Conservation (phyloP, 2,797 vertebrate genomes). For the Gymnopithys bicolor region DNA sequence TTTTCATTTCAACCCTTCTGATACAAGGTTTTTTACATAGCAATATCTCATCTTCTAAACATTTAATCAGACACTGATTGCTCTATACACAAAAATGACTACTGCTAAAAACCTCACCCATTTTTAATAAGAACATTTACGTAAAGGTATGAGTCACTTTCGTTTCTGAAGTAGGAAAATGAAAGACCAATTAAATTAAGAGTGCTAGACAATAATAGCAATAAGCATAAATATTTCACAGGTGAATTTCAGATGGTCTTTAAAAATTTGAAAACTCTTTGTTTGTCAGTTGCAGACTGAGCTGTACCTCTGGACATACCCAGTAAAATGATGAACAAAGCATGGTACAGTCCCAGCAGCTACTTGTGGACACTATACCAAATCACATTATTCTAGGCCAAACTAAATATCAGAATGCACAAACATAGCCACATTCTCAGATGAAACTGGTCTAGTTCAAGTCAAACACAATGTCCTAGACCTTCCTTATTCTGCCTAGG, state of each 20-base stretch:
- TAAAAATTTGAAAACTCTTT: background rate
- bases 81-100: background rate
- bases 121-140: background rate
- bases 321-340: background rate
- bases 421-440: background rate
- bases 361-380: background rate
- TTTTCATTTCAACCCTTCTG: background rate
- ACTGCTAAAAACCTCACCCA: background rate
- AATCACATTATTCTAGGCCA: background rate
- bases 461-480: background rate
- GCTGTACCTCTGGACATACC: background rate
- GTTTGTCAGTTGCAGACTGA: background rate
- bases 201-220: background rate
- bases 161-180: background rate
- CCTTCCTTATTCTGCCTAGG: background rate
- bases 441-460: background rate
- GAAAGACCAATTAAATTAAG: background rate
- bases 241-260: background rate
- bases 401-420: background rate
- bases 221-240: background rate
- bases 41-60: background rate
- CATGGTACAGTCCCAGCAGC: background rate
- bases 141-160: background rate
- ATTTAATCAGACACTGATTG: background rate
- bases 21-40: background rate